Conservation (phyloP, 2,888 invertebrate species). For the Sipunculus nudus region DNA sequence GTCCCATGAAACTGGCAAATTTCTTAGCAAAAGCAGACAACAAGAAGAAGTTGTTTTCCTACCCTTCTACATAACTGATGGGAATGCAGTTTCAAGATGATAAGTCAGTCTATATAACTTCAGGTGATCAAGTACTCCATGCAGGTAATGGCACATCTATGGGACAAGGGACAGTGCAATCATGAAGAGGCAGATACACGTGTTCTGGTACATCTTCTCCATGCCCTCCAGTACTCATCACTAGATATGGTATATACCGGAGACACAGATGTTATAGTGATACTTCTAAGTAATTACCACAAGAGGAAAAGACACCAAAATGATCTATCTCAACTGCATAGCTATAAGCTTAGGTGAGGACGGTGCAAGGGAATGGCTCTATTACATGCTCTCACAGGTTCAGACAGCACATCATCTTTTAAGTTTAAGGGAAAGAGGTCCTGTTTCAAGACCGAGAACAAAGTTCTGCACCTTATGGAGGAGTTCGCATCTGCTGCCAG, state of each 20-base stretch:
- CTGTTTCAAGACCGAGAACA: constrained; percentile 5
- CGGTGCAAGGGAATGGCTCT: constrained; percentile 27
- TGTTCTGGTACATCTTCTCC: constrained; percentile 19
- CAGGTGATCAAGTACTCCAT: background rate
- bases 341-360: constrained; percentile 19
- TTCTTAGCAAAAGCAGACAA: constrained; percentile 24
- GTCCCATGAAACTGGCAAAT: constrained; percentile 14
- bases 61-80: constrained; percentile 13
- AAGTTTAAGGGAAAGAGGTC: constrained; percentile 16
- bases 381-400: constrained; percentile 31
- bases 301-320: constrained; percentile 16
- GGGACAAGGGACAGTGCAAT: constrained; percentile 7
- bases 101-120: background rate
- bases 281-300: constrained; percentile 16
- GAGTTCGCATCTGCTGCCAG: background rate
- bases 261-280: constrained; percentile 1
- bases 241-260: constrained; percentile 6
- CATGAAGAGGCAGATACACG: constrained; percentile 24
- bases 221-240: constrained; percentile 14
- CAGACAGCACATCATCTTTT: constrained; percentile 27
- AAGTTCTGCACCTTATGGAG: constrained; percentile 8
- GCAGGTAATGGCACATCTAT: background rate
- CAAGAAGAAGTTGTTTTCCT: constrained; percentile 20
- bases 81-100: background rate
- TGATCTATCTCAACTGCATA: constrained; percentile 25